Evolutionary conservation across 2,113 vertebrate species (phyloP), one percentile per base, ranked within the genome.

Genomic region (Ondatra zibethicus): DNA sequence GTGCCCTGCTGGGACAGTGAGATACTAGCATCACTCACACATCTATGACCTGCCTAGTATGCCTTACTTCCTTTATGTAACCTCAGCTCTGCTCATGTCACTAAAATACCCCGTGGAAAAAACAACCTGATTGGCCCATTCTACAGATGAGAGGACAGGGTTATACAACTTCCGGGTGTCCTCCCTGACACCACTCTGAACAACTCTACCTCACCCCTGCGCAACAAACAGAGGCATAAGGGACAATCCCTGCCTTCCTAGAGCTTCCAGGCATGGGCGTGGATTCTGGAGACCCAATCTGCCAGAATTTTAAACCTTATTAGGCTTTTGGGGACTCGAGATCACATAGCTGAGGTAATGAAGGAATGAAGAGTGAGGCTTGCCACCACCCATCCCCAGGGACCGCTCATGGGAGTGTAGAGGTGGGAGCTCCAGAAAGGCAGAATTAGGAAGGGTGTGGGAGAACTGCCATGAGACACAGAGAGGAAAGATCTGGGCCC

Each of bases 381-480:
- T 21, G 17, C 5, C 31, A n/a, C 66, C 5, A 5, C 5, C 55
- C 13, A 16, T 25, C 45, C 31, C 11, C 19, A 12, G 19, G 31
- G 0, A 47, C 82, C 7, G 0, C 17, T 7, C 29, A 36, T 12
- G 17, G 25, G 9, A 7, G 1, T 75, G 23, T 81, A 3, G 33
- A 13, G 13, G 4, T 6, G 1, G 52, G 58, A 11, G 19, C 3
- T 14, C 31, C 68, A 7, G 58, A 23, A 3, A 31, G 76, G 58
- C 78, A 70, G 72, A 3, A 17, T 33, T 1, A 7, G 45, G n/a
- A 36, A 29, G 21, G 45, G 42, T 14, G 17, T 12, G 31, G n/a
- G 80, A 63, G 73, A 77, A 9, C 0, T 0, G 1, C 31, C 0
- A 0, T 3, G 14, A 25, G 12, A 45, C 3, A 39, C 11, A 29